Base-by-base conservation (phyloP, 2,888 invertebrate species). In the Acanthacorydalis orientalis region DNA sequence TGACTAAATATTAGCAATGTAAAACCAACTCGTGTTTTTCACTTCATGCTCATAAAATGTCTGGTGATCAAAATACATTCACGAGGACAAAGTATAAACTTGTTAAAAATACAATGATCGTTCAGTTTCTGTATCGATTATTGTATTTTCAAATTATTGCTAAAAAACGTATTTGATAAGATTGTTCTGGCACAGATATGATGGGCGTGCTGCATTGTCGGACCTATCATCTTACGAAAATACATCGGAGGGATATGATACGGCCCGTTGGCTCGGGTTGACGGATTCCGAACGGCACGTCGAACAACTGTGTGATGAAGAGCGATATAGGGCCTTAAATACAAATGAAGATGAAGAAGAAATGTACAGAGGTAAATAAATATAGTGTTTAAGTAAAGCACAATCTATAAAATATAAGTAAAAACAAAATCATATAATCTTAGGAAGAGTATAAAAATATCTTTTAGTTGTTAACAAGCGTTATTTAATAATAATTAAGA, bases 281-380 rank as follows among this genome's bases (percentile, higher is more conserved):
- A 63, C 56, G 50, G 67, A 68, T 54, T 54, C 60, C 44, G 57
- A 67, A 44, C 56, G 64, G 47, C 62, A 61, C 53, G 54, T 93
- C 53, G 97, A 98, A 66, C 82, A 84, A 59, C 70, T 90, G 48
- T 95, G 95, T 67, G 95, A 98, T 63, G 88, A 91, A 62, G 97
- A 98, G 70, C 74, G 97, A 43, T 98, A 93, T 68, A 72, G 84
- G 51, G 91, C 89, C 15, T 73, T 97, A 43, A 80, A 84, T 60
- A 83, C 81, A 49, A 88, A 91, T 65, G 84, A 92, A 59, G 83
- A 83, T 62, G 89, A 92, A 61, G 87, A 89, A 60, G 78, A 82
- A 53, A 75, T 89, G 71, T 89, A 90, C 65, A 88, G 91, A 79
- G 92, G 93, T 90, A 66, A 64, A 12, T 6, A 35, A 7, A 35